Conservation (phyloP, 2,113 vertebrate species). For the Toxotes jaculatrix region DNA sequence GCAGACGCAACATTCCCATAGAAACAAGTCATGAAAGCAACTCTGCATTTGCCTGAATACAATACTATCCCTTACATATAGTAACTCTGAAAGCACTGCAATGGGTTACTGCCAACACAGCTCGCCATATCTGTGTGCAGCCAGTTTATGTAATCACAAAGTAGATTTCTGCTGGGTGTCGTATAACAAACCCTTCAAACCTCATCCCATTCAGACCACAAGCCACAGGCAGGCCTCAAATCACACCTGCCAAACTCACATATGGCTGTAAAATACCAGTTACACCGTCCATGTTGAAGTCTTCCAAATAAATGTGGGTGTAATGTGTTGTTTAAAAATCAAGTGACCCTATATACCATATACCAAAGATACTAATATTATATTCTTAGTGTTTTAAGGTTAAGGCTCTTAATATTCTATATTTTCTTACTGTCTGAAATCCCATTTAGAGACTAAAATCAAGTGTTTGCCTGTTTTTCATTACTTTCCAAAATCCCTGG, state of each 20-base stretch:
- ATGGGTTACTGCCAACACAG: constrained; percentile 3
- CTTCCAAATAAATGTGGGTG: not conserved
- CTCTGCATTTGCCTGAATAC: constrained; percentile 37
- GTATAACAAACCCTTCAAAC: constrained; percentile 25
- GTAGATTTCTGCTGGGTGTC: constrained; percentile 9
- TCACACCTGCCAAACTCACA: constrained; percentile 8
- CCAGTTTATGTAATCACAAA: constrained; percentile 20
- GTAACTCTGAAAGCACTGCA: constrained; percentile 13
- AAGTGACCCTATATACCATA: not conserved
- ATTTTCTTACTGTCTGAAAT: not conserved
- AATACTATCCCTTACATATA: constrained; percentile 22
- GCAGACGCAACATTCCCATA: constrained; percentile 45
- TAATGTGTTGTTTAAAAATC: not conserved
- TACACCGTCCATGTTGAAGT: not conserved
- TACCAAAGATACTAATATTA: not conserved
- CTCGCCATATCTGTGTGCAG: constrained; percentile 13
- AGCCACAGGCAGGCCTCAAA: constrained; percentile 11
- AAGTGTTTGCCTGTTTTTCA: not conserved
- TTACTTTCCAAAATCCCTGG: not conserved
- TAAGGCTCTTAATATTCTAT: not conserved
- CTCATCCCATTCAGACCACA: constrained; percentile 32
- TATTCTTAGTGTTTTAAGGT: not conserved
- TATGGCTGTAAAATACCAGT: constrained; percentile 10
- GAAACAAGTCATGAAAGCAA: constrained; percentile 21
- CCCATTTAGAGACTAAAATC: not conserved